Base-by-base conservation (phyloP, 2,113 vertebrate genomes). In the Neomonachus schauinslandi region DNA sequence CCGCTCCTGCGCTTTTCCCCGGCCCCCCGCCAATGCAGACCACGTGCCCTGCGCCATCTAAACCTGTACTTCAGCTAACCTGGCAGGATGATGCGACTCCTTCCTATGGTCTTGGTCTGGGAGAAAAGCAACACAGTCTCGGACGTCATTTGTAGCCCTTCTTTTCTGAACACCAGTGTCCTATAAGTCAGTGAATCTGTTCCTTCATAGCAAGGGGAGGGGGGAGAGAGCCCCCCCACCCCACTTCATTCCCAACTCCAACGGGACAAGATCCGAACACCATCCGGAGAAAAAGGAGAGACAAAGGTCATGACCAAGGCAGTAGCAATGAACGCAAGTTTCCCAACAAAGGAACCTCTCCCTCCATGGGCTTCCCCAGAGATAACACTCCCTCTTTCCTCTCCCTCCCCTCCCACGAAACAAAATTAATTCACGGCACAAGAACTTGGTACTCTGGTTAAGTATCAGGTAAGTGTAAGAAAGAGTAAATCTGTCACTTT, bases 401-500 rank as follows among this genome's bases (percentile, higher is more conserved):
- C 61, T 92, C 93, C 91, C 84, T 84, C 86, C 80, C 83, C 86
- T 80, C 71, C 71, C 79, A 72, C 69, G 22, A 96, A 57, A 83
- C 46, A 77, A 97, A 96, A 95, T 92, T 72, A 97, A 93, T 81
- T 96, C 94, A 97, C 84, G 86, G 76, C 96, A 97, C 92, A 51
- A 86, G 94, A 97, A 98, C 94, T 96, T 53, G 88, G 91, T 93
- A 93, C 93, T 97, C 94, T 46, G 63, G 93, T 95, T 96, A 97
- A 96, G 76, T 95, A 94, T 96, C 95, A 93, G 94, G 94, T 96
- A 96, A 98, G 89, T 96, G 77, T 76, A 95, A 97, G 80, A 97
- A 97, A 94, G 90, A 94, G 92, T 74, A 96, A 97, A 91, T 74
- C 89, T 77, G 67, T 98, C 98, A 96, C 95, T 94, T 98, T 97